Percentiles rank a stretch among this genome's conserved stretches.
phyloP scores from a whole-genome alignment of 2,113 vertebrate genomes.

The Dasyornis broadbenti region DNA sequence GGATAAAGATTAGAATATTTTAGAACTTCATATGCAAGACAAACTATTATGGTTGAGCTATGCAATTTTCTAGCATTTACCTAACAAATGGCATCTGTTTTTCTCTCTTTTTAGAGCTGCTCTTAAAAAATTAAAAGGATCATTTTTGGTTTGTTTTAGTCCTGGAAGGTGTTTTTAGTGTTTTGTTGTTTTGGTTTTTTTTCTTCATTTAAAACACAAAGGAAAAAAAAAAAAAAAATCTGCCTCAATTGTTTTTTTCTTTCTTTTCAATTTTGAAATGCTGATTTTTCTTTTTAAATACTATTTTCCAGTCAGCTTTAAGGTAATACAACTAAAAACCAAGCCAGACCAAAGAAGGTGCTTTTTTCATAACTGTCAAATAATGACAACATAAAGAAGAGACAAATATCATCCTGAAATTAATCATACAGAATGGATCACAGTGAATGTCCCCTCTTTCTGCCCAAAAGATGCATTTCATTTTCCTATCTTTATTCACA shows the following conservation, averaged over 20 bases:
- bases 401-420: slow-evolving; percentile 21
- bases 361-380: slow-evolving; percentile 19
- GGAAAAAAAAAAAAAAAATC: not conserved
- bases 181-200: not conserved
- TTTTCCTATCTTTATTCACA: slow-evolving; percentile 32
- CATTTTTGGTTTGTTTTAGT: not conserved
- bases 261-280: not conserved
- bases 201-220: not conserved
- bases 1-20: not conserved
- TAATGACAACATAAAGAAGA: not conserved
- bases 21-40: not conserved
- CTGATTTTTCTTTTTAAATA: not conserved
- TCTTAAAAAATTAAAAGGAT: not conserved
- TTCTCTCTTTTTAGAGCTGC: not conserved
- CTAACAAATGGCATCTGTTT: not conserved
- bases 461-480: slow-evolving; percentile 10
- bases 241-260: not conserved
- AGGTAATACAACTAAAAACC: not conserved
- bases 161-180: not conserved
- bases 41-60: not conserved
- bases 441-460: not conserved
- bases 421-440: not conserved
- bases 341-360: not conserved
- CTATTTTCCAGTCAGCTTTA: not conserved
- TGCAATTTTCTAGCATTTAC: not conserved